Base-by-base conservation (phyloP, 1,140 invertebrate genomes). In the Colletes latitarsis region DNA sequence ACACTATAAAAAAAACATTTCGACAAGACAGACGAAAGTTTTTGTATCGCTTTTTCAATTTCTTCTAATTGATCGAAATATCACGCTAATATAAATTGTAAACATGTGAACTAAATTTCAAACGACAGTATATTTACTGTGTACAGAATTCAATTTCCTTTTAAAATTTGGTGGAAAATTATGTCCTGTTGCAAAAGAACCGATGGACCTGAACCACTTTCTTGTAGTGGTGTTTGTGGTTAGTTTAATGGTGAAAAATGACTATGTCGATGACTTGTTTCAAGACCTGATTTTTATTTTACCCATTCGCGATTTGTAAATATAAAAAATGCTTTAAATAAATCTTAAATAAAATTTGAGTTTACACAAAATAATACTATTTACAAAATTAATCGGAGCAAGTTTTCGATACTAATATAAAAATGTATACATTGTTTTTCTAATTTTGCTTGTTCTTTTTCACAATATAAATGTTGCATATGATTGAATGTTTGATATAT, bases 161-260 rank as follows among this genome's bases (percentile, higher is more conserved):
- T 46, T 4, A 12, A 12, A 30, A 49, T 55, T 66, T 43, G 3
- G 62, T 15, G 46, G 63, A 73, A 46, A 64, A 73, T 55, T 71
- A 86, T 86, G 84, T 76, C 71, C 30, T 76, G 62, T 17, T 79
- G 66, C 30, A 68, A 82, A 49, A 55, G 70, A 30, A 63, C 52
- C 49, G 64, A 60, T 39, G 19, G 15, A 62, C 67, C 30, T 19
- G 73, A 69, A 62, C 21, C n/a, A 19, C 64, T 21, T 41, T 8
- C n/a, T 58, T 76, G 19, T 14, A 78, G 19, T 9, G 39, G 41
- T 53, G 74, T 43, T 17, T 86, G 67, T 39, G 83, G 84, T 84
- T 78, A 78, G 73, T 83, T 60, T 12, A 53, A 52, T 1, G 66
- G 15, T 67, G 9, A 55, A 17, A 57, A 8, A 57, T 12, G 21